A percentile compares a stretch with the other conserved stretches of the same genome.
phyloP scores from a whole-genome alignment of 2,797 vertebrate genomes.

The Podarcis lilfordi region DNA sequence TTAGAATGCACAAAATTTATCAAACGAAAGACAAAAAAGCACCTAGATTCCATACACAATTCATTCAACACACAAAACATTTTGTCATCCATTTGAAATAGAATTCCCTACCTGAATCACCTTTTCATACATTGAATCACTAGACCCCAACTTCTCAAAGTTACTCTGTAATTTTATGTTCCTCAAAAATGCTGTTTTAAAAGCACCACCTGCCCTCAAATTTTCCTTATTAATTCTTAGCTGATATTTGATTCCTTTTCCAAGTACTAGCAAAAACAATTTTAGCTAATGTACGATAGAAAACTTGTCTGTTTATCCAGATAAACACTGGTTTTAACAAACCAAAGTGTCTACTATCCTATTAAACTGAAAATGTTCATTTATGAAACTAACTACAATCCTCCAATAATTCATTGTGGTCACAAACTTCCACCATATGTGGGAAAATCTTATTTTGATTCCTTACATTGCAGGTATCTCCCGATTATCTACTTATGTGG shows the following conservation, averaged over 20 bases:
- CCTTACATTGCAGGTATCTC: background rate
- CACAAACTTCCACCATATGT: background rate
- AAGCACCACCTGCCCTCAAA: no score
- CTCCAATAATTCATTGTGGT: background rate
- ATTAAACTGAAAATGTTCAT: background rate
- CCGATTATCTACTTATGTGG: background rate
- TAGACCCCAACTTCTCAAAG: background rate
- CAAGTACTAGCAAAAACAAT: background rate
- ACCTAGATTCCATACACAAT: background rate
- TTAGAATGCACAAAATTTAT: background rate
- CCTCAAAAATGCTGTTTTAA: background rate
- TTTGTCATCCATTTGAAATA: background rate
- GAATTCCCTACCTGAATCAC: background rate
- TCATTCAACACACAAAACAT: background rate
- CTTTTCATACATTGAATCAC: background rate
- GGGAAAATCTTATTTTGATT: background rate
- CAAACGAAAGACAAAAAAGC: background rate
- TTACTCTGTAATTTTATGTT: background rate
- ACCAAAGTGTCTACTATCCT: background rate
- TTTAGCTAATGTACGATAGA: background rate
- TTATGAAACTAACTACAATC: background rate
- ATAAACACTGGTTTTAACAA: background rate
- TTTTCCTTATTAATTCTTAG: background rate
- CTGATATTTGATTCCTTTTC: background rate
- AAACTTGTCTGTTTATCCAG: background rate